phyloP scores from a whole-genome alignment of 1,140 invertebrate species.

The Coelopa frigida region DNA sequence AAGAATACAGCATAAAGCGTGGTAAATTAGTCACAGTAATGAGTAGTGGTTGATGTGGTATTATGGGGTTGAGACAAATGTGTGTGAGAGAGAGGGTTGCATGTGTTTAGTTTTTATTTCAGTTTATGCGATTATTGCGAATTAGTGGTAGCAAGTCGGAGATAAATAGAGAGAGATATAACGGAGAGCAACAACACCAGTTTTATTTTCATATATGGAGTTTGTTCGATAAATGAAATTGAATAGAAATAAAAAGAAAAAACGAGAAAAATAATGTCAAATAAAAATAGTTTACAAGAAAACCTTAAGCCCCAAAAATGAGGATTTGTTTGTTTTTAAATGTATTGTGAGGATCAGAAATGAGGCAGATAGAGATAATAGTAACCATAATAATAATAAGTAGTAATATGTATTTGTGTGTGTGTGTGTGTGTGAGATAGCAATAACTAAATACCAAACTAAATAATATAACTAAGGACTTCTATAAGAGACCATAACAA shows the following conservation, averaged over 20 bases:
- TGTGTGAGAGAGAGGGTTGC: background rate
- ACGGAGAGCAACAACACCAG: conserved; percentile 17
- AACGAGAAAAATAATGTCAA: conserved; percentile 14
- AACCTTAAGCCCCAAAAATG: conserved; percentile 4
- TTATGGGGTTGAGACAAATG: background rate
- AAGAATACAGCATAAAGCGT: too few species aligned
- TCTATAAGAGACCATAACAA: too few species aligned
- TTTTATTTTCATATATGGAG: conserved; percentile 7
- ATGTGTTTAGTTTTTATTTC: conserved; percentile 16
- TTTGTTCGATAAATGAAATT: conserved; percentile 6
- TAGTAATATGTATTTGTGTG: too few species aligned
- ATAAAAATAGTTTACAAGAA: conserved; percentile 4
- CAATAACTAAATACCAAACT: too few species aligned
- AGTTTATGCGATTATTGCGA: conserved; percentile 12
- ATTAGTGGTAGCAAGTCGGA: background rate
- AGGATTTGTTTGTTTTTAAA: too few species aligned
- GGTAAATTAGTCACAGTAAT: too few species aligned
- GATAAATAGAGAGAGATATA: conserved; percentile 1
- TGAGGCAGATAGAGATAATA: background rate
- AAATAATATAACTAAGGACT: too few species aligned
- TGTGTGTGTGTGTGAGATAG: too few species aligned
- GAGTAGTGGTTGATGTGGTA: too few species aligned
- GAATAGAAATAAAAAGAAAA: conserved; percentile 15
- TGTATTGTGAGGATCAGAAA: background rate
- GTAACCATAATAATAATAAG: background rate